phyloP scores from a whole-genome alignment of 2,113 vertebrate species.

The Cebidichthys violaceus region DNA sequence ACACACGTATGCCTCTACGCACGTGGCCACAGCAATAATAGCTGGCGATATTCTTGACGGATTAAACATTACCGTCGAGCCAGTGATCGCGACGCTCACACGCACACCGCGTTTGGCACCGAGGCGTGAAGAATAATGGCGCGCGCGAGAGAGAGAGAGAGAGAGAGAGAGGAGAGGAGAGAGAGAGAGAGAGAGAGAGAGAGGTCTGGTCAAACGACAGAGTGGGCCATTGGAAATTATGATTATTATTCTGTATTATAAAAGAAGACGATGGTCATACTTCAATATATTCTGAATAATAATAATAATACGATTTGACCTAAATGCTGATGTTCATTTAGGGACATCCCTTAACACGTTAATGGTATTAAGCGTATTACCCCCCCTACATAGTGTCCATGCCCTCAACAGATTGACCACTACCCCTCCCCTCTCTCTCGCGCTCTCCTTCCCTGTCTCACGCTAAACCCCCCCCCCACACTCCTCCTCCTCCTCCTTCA shows the following conservation, averaged over 20 bases:
- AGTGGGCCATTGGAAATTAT: neutral
- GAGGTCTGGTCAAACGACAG: too few relatives aligned
- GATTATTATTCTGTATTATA: neutral
- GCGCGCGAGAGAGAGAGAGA: neutral
- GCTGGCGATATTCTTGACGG: constrained; percentile 40
- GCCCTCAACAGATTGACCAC: constrained; percentile 45
- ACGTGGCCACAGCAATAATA: constrained; percentile 68
- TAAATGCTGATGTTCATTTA: neutral
- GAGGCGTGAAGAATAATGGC: neutral
- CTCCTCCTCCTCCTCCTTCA: constrained; percentile 30
- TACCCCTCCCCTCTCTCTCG: neutral
- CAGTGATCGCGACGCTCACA: neutral
- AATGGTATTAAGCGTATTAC: neutral
- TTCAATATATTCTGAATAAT: neutral
- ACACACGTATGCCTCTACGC: constrained; percentile 66
- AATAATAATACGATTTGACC: neutral
- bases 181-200: too few relatives aligned
- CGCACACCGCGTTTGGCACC: neutral
- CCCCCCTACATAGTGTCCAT: constrained; percentile 34
- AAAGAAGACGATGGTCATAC: neutral
- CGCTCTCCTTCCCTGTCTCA: neutral
- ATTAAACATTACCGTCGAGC: constrained; percentile 34
- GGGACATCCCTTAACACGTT: neutral
- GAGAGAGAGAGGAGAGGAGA: too few relatives aligned
- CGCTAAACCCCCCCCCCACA: neutral